phyloP scores from a whole-genome alignment of 2,113 vertebrate species.

The Vulpes ferrilata region DNA sequence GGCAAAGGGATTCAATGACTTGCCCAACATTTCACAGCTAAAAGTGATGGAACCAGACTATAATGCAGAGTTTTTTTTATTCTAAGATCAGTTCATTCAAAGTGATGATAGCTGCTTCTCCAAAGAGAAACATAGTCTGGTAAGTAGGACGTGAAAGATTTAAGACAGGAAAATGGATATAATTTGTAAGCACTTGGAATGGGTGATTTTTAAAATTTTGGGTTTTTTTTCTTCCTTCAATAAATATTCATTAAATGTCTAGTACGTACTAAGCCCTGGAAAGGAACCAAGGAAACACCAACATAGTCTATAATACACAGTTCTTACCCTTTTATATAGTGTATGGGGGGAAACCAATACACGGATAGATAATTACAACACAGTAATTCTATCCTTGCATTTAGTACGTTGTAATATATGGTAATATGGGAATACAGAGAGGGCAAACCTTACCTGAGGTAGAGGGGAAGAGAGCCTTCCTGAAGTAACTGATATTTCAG shows the following conservation, averaged over 20 bases:
- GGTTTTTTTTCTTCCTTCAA: not conserved
- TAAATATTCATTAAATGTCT: not conserved
- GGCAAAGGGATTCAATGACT: not conserved
- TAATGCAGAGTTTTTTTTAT: not conserved
- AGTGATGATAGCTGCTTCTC: not conserved
- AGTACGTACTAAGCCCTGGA: not conserved
- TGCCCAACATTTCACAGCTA: not conserved
- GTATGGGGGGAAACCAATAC: not conserved
- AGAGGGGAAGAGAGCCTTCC: not conserved
- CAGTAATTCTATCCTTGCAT: not conserved
- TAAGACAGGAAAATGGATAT: not conserved
- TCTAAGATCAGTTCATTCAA: not conserved
- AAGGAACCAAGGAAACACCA: not conserved
- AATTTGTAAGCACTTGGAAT: not conserved
- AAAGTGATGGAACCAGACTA: not conserved
- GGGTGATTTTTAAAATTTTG: not conserved
- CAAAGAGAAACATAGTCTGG: not conserved
- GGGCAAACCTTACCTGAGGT: not conserved
- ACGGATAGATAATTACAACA: not conserved
- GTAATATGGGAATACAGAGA: not conserved
- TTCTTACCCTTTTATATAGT: not conserved
- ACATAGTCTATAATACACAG: not conserved
- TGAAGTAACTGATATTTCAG: not conserved
- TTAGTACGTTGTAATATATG: not conserved
- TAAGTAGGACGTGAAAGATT: not conserved